Conservation (phyloP, 2,797 vertebrate species). For the Urophycis tenuis region DNA sequence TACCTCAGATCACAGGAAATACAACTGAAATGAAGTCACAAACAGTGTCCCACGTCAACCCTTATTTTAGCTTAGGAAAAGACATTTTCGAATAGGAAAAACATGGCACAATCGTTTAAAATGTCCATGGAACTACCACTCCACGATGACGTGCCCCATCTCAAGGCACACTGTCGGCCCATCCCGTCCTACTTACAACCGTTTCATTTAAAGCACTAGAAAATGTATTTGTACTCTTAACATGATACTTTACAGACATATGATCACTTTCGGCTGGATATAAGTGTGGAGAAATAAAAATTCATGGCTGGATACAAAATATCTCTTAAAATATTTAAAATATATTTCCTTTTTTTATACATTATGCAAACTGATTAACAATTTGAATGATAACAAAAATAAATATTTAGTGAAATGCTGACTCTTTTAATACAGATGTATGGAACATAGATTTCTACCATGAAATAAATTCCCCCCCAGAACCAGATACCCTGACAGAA, state of each 20-base stretch:
- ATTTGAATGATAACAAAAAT: slow-evolving; percentile 77
- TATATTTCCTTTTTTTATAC: slow-evolving; percentile 77
- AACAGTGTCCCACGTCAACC: slow-evolving; percentile 47
- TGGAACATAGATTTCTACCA: slow-evolving; percentile 56
- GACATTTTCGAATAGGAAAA: slow-evolving; percentile 60
- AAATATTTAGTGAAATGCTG: slow-evolving; percentile 71
- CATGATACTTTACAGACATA: slow-evolving; percentile 66
- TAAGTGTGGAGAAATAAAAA: slow-evolving; percentile 67
- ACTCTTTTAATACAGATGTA: slow-evolving; percentile 61
- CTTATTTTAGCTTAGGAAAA: slow-evolving; percentile 56
- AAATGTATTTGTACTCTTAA: slow-evolving; percentile 66
- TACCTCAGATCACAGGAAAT: slow-evolving; percentile 49
- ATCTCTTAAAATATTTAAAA: slow-evolving; percentile 80
- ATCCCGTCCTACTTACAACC: background rate
- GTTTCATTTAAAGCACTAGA: slow-evolving; percentile 66
- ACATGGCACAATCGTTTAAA: slow-evolving; percentile 57
- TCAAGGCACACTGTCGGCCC: slow-evolving; percentile 51
- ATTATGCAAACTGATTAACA: slow-evolving; percentile 74
- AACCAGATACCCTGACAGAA: slow-evolving; percentile 62
- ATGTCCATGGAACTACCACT: slow-evolving; percentile 47
- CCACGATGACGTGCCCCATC: slow-evolving; percentile 46
- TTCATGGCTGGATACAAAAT: slow-evolving; percentile 80
- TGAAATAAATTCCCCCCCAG: slow-evolving; percentile 59
- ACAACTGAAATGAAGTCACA: slow-evolving; percentile 57
- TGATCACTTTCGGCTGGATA: slow-evolving; percentile 66